These are phyloP conservation scores for Heliangelus exortis DNA, from an alignment of 2,797 vertebrate genomes.

Conservation along the genomic window DNA sequence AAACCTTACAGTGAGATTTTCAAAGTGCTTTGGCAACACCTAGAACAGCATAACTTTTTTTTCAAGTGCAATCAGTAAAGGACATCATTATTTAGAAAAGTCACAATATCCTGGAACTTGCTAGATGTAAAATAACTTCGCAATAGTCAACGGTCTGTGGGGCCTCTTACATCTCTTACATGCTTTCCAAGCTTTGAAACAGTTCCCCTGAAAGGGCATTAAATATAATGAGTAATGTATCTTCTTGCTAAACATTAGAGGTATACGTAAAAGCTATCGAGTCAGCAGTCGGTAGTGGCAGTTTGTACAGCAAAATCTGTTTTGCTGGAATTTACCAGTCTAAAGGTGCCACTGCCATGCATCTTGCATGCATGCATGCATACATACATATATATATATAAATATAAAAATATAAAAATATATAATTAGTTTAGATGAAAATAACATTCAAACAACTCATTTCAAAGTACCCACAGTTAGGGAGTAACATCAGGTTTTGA, in stretches of 20 bases:
- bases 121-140: conserved; percentile 5
- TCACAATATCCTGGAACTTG: conserved; percentile 26
- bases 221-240: conserved; percentile 27
- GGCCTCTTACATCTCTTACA: background rate
- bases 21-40: conserved; percentile 8
- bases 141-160: conserved; percentile 36
- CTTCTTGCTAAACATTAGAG: conserved; percentile 52
- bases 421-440: background rate
- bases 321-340: background rate
- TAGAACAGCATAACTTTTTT: background rate
- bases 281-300: conserved; percentile 36
- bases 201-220: conserved; percentile 12
- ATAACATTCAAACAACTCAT: background rate
- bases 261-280: conserved; percentile 21
- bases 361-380: background rate
- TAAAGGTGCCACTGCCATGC: background rate
- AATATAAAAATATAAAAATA: no score
- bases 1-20: conserved; percentile 14
- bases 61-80: conserved; percentile 7
- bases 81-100: conserved; percentile 5
- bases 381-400: no score
- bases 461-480: background rate
- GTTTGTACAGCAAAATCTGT: conserved; percentile 30
- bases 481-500: background rate
- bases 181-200: background rate